Evolutionary conservation across 2,888 invertebrate genomes (phyloP).

Genomic region (Ditylenchus weischeri): DNA sequence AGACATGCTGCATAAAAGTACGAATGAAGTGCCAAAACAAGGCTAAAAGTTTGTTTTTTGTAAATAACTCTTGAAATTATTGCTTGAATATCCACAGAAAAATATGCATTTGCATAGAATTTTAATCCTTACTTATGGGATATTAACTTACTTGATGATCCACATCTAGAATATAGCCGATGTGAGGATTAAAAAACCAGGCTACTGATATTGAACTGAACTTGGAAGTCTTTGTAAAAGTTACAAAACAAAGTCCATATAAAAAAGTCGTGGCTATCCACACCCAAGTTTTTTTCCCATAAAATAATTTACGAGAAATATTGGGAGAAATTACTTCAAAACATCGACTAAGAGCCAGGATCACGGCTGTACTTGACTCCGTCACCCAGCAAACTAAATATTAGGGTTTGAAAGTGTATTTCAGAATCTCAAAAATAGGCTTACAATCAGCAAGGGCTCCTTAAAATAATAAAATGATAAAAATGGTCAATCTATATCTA

Average conservation of each 20-base stretch:
- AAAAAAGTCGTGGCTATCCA: constrained; percentile 11
- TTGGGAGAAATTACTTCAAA: constrained; percentile 25
- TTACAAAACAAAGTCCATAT: constrained; percentile 9
- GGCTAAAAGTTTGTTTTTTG: too few species aligned
- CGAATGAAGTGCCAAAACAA: too few species aligned
- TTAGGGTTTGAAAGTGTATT: not conserved
- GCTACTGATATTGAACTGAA: constrained; percentile 9
- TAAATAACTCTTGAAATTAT: too few species aligned
- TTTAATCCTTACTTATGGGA: too few species aligned
- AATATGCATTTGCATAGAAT: too few species aligned
- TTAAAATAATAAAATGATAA: too few species aligned
- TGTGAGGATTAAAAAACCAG: constrained; percentile 16
- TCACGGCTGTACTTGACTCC: constrained; percentile 16
- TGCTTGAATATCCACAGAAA: too few species aligned
- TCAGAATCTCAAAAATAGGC: too few species aligned
- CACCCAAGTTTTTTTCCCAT: constrained; percentile 20
- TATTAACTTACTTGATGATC: not conserved
- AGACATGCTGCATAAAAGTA: too few species aligned
- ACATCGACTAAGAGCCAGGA: constrained; percentile 28
- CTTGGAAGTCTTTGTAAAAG: not conserved
- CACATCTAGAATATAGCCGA: constrained; percentile 17
- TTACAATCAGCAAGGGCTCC: too few species aligned
- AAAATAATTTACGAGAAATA: constrained; percentile 14
- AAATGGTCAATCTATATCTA: too few species aligned
- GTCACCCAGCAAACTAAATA: constrained; percentile 24